Percentiles rank a stretch among this genome's conserved stretches.
These are phyloP conservation scores for Plutella xylostella DNA, from an alignment of 2,888 invertebrate species.

Conservation along the genomic window DNA sequence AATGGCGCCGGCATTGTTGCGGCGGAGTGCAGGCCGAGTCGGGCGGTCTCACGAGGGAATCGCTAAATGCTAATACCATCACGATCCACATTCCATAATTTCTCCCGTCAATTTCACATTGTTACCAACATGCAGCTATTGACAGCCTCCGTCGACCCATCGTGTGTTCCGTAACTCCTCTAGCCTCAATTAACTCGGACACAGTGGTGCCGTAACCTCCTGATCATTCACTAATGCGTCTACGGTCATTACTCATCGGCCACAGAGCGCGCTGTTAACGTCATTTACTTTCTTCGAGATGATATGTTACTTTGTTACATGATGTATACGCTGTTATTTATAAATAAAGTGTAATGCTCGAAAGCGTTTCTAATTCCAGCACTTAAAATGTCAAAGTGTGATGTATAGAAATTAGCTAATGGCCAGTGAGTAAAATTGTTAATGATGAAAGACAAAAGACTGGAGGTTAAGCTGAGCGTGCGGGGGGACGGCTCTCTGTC, in stretches of 20 bases:
- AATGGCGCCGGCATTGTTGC: slow-evolving; percentile 11
- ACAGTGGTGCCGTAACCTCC: slow-evolving; percentile 40
- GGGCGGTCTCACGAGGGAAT: neutral
- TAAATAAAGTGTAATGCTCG: slow-evolving; percentile 34
- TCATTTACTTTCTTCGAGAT: slow-evolving; percentile 48
- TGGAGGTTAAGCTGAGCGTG: slow-evolving; percentile 59
- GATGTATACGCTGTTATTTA: slow-evolving; percentile 28
- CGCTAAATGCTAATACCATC: slow-evolving; percentile 27
- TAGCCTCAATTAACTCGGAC: slow-evolving; percentile 52
- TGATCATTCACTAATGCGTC: slow-evolving; percentile 51
- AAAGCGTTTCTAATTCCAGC: slow-evolving; percentile 27
- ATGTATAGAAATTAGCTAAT: slow-evolving; percentile 13
- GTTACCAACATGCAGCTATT: too few species aligned
- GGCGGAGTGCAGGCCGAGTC: neutral
- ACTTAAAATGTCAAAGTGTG: slow-evolving; percentile 27
- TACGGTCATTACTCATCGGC: slow-evolving; percentile 48
- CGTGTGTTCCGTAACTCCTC: slow-evolving; percentile 37
- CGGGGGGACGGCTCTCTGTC: slow-evolving; percentile 58
- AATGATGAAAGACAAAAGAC: slow-evolving; percentile 60
- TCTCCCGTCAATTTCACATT: slow-evolving; percentile 38
- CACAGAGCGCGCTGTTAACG: slow-evolving; percentile 37
- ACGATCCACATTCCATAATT: slow-evolving; percentile 30
- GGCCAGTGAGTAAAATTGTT: slow-evolving; percentile 13
- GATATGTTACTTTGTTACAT: slow-evolving; percentile 31
- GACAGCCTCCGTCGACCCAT: too few species aligned